These are phyloP conservation scores for Scaeva pyrastri DNA, from an alignment of 2,888 invertebrate genomes.

Conservation along the genomic window DNA sequence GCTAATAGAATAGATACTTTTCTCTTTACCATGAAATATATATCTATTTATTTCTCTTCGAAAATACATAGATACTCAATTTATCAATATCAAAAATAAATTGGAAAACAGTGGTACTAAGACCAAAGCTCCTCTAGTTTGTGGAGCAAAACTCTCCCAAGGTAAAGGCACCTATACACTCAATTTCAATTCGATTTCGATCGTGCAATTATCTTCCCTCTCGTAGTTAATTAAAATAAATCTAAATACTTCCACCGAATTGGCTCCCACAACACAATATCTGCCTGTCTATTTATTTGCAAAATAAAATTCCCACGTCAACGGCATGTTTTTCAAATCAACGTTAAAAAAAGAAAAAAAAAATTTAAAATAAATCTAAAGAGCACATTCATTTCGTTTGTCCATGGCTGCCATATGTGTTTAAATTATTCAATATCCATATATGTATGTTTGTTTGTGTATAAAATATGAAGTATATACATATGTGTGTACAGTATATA, in stretches of 20 bases:
- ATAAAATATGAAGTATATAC: background rate
- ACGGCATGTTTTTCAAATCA: slow-evolving; percentile 39
- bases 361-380: slow-evolving; percentile 20
- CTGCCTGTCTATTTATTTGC: background rate
- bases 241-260: slow-evolving; percentile 28
- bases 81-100: no score
- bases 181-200: slow-evolving; percentile 9
- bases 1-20: no score
- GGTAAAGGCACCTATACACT: background rate
- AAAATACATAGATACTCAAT: no score
- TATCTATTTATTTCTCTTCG: no score
- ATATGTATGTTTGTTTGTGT: background rate
- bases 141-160: no score
- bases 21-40: no score
- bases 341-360: slow-evolving; percentile 18
- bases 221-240: slow-evolving; percentile 26
- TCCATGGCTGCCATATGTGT: slow-evolving; percentile 35
- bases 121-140: no score
- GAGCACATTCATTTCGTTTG: slow-evolving; percentile 7
- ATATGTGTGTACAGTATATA: slow-evolving; percentile 3
- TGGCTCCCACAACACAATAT: background rate
- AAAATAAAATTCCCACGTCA: slow-evolving; percentile 33
- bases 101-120: no score
- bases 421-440: slow-evolving; percentile 36
- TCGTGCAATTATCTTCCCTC: slow-evolving; percentile 12